Percentiles rank a stretch among this genome's conserved stretches.
Conservation (phyloP, 2,113 vertebrate species). For the Setophaga kirtlandii region DNA sequence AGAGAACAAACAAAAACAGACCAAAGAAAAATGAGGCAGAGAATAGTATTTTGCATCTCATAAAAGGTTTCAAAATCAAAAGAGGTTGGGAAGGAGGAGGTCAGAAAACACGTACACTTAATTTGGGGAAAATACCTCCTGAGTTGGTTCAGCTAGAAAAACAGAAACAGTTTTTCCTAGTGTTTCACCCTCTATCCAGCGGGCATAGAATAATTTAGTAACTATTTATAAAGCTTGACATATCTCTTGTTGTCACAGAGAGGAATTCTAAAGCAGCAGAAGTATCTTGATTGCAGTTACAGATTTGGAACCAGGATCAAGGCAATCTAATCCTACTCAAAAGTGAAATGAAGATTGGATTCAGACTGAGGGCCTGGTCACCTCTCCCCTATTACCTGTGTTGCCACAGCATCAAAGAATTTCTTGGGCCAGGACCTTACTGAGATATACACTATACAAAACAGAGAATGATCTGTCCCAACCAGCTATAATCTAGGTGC, state of each 20-base stretch:
- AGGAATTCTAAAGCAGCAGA: constrained; percentile 7
- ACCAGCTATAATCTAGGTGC: neutral
- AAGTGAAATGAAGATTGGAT: neutral
- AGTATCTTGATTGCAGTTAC: neutral
- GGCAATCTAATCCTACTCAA: neutral
- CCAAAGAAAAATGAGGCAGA: constrained; percentile 18
- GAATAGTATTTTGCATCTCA: neutral
- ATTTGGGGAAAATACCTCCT: constrained; percentile 15
- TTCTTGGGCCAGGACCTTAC: neutral
- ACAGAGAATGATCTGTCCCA: neutral
- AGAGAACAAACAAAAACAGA: constrained; percentile 40
- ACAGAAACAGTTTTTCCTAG: neutral
- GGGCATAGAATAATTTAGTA: neutral
- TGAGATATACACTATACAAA: neutral
- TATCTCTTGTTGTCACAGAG: neutral
- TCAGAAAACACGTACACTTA: neutral
- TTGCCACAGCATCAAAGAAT: neutral
- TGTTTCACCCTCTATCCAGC: neutral
- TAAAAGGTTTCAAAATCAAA: constrained; percentile 18
- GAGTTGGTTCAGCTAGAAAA: neutral
- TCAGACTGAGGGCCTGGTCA: neutral
- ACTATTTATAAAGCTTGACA: constrained; percentile 24
- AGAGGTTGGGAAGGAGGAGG: neutral
- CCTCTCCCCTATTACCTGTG: neutral
- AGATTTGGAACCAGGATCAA: neutral